A percentile compares a stretch with the other conserved stretches of the same genome.
These are phyloP conservation scores for Nothoprocta pentlandii DNA, from an alignment of 2,113 vertebrate species.

Conservation along the genomic window DNA sequence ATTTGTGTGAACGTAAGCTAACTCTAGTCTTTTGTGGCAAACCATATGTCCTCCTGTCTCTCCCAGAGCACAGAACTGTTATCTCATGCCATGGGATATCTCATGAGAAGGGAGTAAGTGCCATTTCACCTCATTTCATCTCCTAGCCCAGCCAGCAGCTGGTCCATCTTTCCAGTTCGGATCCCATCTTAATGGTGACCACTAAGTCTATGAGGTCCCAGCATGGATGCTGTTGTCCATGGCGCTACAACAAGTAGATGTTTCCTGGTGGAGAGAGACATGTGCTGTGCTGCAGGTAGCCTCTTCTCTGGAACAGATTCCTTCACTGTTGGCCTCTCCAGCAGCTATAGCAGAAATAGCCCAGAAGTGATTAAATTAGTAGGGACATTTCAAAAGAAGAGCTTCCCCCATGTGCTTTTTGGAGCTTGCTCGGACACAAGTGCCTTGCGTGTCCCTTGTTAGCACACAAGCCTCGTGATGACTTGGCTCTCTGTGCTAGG, in stretches of 20 bases:
- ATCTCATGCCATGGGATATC: not conserved
- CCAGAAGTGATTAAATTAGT: not conserved
- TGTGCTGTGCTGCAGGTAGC: not conserved
- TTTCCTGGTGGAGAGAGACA: not conserved
- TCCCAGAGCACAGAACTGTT: not conserved
- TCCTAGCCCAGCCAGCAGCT: not conserved
- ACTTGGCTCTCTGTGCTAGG: not conserved
- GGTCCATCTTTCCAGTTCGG: not conserved
- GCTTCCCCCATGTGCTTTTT: constrained; percentile 7
- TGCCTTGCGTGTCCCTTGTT: not conserved
- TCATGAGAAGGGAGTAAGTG: no score
- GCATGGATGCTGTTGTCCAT: not conserved
- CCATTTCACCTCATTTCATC: not conserved
- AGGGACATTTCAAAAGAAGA: constrained; percentile 21
- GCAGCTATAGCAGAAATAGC: constrained; percentile 11
- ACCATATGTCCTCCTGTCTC: not conserved
- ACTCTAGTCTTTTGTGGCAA: not conserved
- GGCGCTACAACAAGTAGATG: not conserved
- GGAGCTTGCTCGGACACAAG: constrained; percentile 34
- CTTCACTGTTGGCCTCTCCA: not conserved
- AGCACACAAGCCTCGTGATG: constrained; percentile 47
- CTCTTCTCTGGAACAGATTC: not conserved
- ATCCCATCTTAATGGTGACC: not conserved
- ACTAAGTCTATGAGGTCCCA: not conserved
- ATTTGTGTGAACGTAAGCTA: not conserved